phyloP scores from a whole-genome alignment of 1,140 invertebrate species.

The Trachelipus rathkii region DNA sequence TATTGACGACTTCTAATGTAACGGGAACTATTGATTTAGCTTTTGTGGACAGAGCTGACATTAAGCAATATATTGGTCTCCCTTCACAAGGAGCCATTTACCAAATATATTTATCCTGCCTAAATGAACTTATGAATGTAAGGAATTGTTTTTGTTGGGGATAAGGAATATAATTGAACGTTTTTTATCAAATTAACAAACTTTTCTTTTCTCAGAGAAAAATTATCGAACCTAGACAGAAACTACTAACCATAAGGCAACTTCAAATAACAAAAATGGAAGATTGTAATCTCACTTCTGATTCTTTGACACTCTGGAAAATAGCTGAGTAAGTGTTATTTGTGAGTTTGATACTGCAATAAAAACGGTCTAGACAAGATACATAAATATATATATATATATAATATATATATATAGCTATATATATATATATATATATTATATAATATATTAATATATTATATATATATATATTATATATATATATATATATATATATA shows the following conservation, averaged over 20 bases:
- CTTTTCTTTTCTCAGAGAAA: conserved; percentile 52
- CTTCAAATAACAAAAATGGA: conserved; percentile 51
- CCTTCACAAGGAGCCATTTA: conserved; percentile 75
- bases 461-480: too few relatives aligned
- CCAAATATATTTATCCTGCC: conserved; percentile 71
- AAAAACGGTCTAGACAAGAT: too few relatives aligned
- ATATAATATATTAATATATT: too few relatives aligned
- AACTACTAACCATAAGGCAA: conserved; percentile 49
- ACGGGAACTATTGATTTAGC: conserved; percentile 88
- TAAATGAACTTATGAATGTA: conserved; percentile 74
- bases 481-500: too few relatives aligned
- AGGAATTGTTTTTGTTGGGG: conserved; percentile 38
- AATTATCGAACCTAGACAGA: conserved; percentile 52
- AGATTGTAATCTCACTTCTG: conserved; percentile 49
- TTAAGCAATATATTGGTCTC: conserved; percentile 82
- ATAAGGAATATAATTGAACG: not conserved
- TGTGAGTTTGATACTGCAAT: too few relatives aligned
- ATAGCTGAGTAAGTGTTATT: conserved; percentile 50
- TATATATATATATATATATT: too few relatives aligned
- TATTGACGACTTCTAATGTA: conserved; percentile 94
- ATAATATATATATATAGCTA: too few relatives aligned
- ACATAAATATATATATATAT: too few relatives aligned
- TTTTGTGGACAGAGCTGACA: conserved; percentile 93
- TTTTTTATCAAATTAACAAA: conserved; percentile 16
- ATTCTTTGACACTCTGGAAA: conserved; percentile 49